Conservation (phyloP, 2,888 invertebrate genomes). For the Epistrophella euchroma region DNA sequence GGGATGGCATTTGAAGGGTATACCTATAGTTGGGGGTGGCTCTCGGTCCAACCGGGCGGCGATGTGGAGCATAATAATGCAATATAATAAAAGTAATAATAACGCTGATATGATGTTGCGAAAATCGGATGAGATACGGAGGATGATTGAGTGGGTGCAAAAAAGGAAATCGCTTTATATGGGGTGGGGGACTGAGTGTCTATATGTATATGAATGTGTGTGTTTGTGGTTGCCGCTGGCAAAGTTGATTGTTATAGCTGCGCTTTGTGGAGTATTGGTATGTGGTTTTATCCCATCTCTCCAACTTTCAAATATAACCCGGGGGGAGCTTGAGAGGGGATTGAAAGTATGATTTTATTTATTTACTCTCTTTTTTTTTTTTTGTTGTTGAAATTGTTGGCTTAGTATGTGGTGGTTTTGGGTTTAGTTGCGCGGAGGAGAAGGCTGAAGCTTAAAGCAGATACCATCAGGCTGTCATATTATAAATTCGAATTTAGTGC, state of each 20-base stretch:
- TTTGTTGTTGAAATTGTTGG: slow-evolving; percentile 30
- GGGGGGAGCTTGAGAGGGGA: background rate
- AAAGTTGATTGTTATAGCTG: slow-evolving; percentile 71
- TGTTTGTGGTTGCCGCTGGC: slow-evolving; percentile 38
- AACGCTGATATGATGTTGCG: slow-evolving; percentile 74
- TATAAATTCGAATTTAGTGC: slow-evolving; percentile 75
- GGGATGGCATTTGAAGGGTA: slow-evolving; percentile 16
- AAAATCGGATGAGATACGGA: slow-evolving; percentile 70
- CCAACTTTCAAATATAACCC: background rate
- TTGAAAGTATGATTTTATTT: slow-evolving; percentile 40
- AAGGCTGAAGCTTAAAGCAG: slow-evolving; percentile 13
- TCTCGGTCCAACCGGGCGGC: slow-evolving; percentile 46
- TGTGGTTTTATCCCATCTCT: slow-evolving; percentile 54
- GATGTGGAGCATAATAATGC: slow-evolving; percentile 74
- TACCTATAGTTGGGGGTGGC: slow-evolving; percentile 3
- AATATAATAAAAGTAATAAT: slow-evolving; percentile 76
- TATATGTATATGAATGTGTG: background rate
- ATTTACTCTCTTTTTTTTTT: slow-evolving; percentile 10
- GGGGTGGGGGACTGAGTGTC: background rate
- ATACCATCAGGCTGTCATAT: slow-evolving; percentile 60
- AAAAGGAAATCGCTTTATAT: slow-evolving; percentile 7
- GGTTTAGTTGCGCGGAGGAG: background rate
- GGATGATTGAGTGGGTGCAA: slow-evolving; percentile 37
- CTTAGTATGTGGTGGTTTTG: slow-evolving; percentile 48
- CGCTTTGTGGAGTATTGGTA: slow-evolving; percentile 34